Conservation (phyloP, 2,888 invertebrate genomes). For the Dione vanillae region DNA sequence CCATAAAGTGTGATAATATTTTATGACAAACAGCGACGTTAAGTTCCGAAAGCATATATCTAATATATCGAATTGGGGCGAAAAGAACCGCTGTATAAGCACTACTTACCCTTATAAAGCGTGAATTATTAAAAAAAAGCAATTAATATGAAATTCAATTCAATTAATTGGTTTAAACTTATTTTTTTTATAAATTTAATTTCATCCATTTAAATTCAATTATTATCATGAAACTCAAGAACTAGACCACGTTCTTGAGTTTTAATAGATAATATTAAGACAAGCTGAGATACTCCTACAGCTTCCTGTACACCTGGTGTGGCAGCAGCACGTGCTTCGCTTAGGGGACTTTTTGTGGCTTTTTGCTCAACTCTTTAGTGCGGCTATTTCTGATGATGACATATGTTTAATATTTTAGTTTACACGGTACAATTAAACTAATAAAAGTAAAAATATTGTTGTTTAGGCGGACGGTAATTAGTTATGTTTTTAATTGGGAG, state of each 20-base stretch:
- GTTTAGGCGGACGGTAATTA: not conserved
- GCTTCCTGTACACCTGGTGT: slow-evolving; percentile 56
- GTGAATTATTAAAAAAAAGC: no score
- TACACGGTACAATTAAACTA: not conserved
- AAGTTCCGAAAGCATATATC: no score
- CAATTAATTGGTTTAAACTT: no score
- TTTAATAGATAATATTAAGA: slow-evolving; percentile 27
- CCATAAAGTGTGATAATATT: not conserved
- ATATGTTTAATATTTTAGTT: slow-evolving; percentile 26
- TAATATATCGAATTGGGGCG: no score
- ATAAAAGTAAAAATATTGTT: not conserved
- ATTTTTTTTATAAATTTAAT: no score
- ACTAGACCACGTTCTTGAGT: not conserved
- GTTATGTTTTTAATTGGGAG: not conserved
- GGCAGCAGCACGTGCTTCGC: slow-evolving; percentile 51
- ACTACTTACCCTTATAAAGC: not conserved
- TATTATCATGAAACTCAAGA: not conserved
- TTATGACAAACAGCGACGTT: no score
- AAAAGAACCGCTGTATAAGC: no score
- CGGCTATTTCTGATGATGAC: slow-evolving; percentile 37
- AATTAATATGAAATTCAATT: no score
- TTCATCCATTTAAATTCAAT: not conserved
- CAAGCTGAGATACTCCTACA: slow-evolving; percentile 24
- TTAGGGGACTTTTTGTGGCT: slow-evolving; percentile 43
- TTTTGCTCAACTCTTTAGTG: slow-evolving; percentile 42